These are phyloP conservation scores for Colaptes auratus DNA, from an alignment of 2,113 vertebrate species.

Conservation along the genomic window DNA sequence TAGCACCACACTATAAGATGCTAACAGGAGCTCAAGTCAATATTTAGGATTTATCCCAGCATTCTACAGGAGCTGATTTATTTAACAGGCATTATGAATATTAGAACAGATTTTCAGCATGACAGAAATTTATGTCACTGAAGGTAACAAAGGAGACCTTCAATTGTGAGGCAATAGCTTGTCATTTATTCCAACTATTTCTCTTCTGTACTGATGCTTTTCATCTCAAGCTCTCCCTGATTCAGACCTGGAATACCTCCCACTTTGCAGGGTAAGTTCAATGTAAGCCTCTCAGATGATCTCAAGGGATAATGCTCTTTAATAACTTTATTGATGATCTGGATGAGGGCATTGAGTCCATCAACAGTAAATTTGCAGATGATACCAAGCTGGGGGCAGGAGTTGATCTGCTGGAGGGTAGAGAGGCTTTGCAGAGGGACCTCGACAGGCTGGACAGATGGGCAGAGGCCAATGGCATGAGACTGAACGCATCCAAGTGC, in stretches of 20 bases:
- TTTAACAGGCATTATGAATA: background rate
- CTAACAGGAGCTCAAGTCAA: background rate
- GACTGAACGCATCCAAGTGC: too few relatives aligned
- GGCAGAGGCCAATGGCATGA: too few relatives aligned
- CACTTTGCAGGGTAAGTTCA: background rate
- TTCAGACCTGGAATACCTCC: background rate
- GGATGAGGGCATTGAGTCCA: too few relatives aligned
- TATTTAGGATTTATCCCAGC: background rate
- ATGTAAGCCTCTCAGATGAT: fast-evolving
- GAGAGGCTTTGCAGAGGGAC: too few relatives aligned
- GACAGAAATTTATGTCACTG: background rate
- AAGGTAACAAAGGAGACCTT: background rate
- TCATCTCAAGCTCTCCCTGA: background rate
- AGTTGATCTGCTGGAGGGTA: too few relatives aligned
- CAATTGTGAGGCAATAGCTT: background rate
- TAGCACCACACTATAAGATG: background rate
- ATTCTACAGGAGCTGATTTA: background rate
- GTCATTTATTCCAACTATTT: background rate
- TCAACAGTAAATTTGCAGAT: too few relatives aligned
- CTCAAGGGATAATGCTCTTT: background rate
- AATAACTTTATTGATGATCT: too few relatives aligned
- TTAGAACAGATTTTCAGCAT: background rate
- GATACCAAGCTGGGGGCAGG: too few relatives aligned
- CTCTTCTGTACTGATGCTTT: background rate
- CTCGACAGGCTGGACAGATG: too few relatives aligned